Conservation (phyloP, 1,140 invertebrate species). For the Brachionus asplanchnoidis region DNA sequence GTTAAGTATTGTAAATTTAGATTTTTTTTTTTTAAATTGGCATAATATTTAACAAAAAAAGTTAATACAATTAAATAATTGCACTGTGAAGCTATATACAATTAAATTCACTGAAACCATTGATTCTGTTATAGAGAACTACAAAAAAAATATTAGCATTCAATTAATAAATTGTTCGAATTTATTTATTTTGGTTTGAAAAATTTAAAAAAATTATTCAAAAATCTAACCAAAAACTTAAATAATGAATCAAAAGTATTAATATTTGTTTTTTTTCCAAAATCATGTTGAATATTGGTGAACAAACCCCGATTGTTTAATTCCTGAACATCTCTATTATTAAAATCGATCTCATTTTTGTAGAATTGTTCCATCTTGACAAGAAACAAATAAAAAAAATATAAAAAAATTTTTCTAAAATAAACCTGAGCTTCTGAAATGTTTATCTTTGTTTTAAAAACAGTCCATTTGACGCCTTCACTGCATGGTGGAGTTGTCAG, state of each 20-base stretch:
- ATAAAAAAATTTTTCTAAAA: neutral
- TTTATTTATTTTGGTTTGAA: neutral
- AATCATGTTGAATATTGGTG: neutral
- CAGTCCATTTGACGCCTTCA: conserved; percentile 80
- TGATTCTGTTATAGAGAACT: neutral
- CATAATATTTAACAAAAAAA: too few relatives aligned
- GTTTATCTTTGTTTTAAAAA: conserved; percentile 65
- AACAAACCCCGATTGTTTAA: neutral
- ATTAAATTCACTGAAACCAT: too few relatives aligned
- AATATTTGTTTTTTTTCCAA: neutral
- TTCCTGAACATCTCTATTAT: conserved; percentile 1
- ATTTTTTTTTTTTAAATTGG: too few relatives aligned
- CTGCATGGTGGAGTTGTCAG: conserved; percentile 81
- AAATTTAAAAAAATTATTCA: neutral
- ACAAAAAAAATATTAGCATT: neutral
- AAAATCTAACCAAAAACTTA: neutral
- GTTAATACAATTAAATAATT: too few relatives aligned
- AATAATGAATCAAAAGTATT: neutral
- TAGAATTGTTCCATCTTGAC: conserved; percentile 4
- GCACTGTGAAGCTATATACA: too few relatives aligned
- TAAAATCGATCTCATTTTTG: neutral
- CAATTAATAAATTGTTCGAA: neutral
- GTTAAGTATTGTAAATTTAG: too few relatives aligned
- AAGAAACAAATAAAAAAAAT: neutral
- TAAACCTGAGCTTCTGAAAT: conserved; percentile 23